phyloP scores from a whole-genome alignment of 2,113 vertebrate species.

The Syngnathus typhle region DNA sequence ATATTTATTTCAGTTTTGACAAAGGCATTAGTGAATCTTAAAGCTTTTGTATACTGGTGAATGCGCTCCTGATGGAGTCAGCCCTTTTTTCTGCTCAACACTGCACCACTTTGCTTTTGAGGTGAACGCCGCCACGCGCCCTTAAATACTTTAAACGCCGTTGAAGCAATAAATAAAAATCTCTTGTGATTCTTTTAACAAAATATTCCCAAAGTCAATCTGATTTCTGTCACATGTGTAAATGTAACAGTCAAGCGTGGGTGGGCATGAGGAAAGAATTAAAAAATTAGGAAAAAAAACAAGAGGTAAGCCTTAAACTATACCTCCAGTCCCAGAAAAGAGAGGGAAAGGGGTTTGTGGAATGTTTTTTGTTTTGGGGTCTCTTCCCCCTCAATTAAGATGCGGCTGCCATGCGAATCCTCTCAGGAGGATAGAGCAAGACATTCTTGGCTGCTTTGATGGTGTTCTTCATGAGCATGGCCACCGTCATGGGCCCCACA shows the following conservation, averaged over 20 bases:
- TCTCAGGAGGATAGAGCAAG: slow-evolving; percentile 70
- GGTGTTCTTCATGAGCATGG: slow-evolving; percentile 99
- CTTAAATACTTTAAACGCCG: slow-evolving; percentile 35
- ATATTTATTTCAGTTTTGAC: slow-evolving; percentile 61
- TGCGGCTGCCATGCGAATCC: slow-evolving; percentile 70
- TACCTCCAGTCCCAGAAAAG: slow-evolving; percentile 54
- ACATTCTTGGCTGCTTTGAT: slow-evolving; percentile 91
- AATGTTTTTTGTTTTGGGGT: slow-evolving; percentile 41
- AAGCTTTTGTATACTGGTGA: slow-evolving; percentile 50
- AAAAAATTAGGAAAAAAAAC: slow-evolving; percentile 2
- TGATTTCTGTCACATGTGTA: slow-evolving; percentile 24
- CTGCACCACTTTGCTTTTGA: not conserved
- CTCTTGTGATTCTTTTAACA: slow-evolving; percentile 16
- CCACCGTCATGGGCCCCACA: slow-evolving; percentile 96
- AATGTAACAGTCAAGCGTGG: slow-evolving; percentile 55
- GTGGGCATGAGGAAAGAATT: slow-evolving; percentile 19
- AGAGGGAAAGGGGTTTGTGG: slow-evolving; percentile 23
- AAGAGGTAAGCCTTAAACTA: slow-evolving; percentile 38
- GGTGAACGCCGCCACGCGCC: slow-evolving; percentile 16
- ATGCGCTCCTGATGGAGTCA: slow-evolving; percentile 37
- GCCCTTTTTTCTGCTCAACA: slow-evolving; percentile 36
- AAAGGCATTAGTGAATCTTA: slow-evolving; percentile 64
- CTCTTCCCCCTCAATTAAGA: slow-evolving; percentile 42
- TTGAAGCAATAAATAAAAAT: slow-evolving; percentile 55
- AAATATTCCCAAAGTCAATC: slow-evolving; percentile 26